Evolutionary conservation across 1,140 invertebrate species (phyloP).

Genomic region (Coptotermes formosanus): DNA sequence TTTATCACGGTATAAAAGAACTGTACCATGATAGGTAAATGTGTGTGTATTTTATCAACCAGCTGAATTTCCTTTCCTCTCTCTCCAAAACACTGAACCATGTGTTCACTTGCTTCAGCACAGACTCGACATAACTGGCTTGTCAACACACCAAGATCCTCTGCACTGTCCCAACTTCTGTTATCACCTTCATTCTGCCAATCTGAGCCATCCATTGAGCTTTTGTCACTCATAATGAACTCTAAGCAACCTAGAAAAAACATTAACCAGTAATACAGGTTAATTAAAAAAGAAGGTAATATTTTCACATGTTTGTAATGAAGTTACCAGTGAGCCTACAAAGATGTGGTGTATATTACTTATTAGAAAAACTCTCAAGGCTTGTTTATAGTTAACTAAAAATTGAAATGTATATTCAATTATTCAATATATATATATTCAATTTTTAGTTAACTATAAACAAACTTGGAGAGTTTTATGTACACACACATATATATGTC

Average conservation of each 20-base stretch:
- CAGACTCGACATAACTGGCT: conserved; percentile 30
- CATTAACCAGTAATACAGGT: no score
- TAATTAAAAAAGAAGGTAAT: no score
- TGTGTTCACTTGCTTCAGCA: conserved; percentile 23
- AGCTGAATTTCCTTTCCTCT: conserved; percentile 24
- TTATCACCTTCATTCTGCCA: background rate
- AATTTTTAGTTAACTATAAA: no score
- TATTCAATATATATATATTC: no score
- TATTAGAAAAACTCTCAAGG: no score
- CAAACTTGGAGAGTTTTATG: no score
- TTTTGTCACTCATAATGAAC: background rate
- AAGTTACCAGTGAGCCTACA: no score
- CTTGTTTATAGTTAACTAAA: no score
- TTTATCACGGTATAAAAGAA: background rate
- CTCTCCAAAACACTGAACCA: conserved; percentile 29
- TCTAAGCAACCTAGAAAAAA: background rate
- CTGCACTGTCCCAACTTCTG: conserved; percentile 2
- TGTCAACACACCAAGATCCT: conserved; percentile 2
- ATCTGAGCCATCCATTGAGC: background rate
- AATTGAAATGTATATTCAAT: no score
- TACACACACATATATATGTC: no score
- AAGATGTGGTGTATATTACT: no score
- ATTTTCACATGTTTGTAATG: no score
- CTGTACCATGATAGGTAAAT: conserved; percentile 29
- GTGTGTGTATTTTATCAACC: conserved; percentile 27